Base-by-base conservation (phyloP, 2,888 invertebrate species). In the Drosophila anceps region DNA sequence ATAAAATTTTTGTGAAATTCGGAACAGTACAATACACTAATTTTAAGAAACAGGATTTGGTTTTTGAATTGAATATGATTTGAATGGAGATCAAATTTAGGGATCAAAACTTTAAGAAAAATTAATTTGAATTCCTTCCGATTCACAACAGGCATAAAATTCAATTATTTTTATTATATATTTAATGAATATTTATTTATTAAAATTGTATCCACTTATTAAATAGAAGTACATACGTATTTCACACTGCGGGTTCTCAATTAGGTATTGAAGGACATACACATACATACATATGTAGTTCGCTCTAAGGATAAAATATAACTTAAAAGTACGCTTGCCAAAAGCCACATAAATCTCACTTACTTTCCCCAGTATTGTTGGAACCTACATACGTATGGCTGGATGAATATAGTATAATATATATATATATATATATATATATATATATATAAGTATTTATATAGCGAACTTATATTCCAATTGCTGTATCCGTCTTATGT, bases 141-240 rank as follows among this genome's bases (percentile, higher is more conserved):
- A 7, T 20, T 27, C 15, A 15, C 3, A 54, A 12, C 29, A 39
- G n/a, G 6, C 33, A 35, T 9, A 29, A 13, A 50, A 29, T 29
- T 43, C 9, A 60, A 62, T 37, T 57, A 48, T 37, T 69, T 69
- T 70, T 73, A 84, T 82, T 84, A 80, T 75, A 82, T 84, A 87
- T 62, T 82, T 81, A 72, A 72, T 70, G 83, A 74, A 77, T 80
- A 81, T 88, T 86, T 79, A 76, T 79, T 86, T 73, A 76, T 86
- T 86, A 81, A 84, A 87, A 78, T 65, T 72, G 66, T 76, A 74
- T 77, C 68, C 79, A 79, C 88, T 82, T 79, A 82, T 55, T 50
- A 69, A 61, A 69, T 76, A 82, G 55, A 84, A 81, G 60, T 80
- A 76, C 76, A 81, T 80, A 76, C 61, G 67, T 79, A 79, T 67